Evolutionary conservation across 2,113 vertebrate species (phyloP).

Genomic region (Phalacrocorax pelagicus): DNA sequence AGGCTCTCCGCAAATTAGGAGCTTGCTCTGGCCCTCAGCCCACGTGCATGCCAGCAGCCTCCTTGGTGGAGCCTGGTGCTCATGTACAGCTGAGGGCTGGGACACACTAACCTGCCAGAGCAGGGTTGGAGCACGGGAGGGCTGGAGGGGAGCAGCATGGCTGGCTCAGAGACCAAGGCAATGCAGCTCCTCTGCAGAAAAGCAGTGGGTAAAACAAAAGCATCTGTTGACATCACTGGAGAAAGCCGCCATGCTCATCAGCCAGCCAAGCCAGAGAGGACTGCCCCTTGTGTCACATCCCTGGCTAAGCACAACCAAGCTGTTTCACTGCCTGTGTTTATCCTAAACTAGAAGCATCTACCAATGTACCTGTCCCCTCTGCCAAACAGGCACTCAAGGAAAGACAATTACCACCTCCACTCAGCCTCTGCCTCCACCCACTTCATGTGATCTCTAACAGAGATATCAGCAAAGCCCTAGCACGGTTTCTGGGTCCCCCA

Average conservation of each 20-base stretch:
- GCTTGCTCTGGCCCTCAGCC: neutral
- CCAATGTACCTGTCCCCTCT: neutral
- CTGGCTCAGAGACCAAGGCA: neutral
- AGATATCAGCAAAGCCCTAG: constrained; percentile 83
- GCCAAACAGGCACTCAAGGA: neutral
- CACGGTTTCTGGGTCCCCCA: constrained; percentile 86
- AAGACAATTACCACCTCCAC: neutral
- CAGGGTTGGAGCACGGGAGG: neutral
- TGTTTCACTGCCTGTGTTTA: neutral
- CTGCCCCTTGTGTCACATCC: too few species aligned
- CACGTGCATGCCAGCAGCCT: neutral
- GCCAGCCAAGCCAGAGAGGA: neutral
- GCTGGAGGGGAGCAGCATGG: neutral
- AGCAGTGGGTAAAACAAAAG: neutral
- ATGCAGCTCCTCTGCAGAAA: neutral
- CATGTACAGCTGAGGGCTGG: neutral
- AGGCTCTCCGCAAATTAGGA: neutral
- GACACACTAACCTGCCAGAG: fast-evolving
- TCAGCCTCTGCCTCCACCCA: neutral
- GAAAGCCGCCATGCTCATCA: neutral
- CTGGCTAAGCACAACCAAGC: neutral
- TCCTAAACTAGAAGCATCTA: constrained; percentile 5
- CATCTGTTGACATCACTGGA: neutral
- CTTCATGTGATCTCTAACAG: neutral
- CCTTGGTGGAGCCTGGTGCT: neutral